Evolutionary conservation across 2,797 vertebrate species (phyloP), one percentile per base, ranked within the genome.

Genomic region (Chelon auratus): DNA sequence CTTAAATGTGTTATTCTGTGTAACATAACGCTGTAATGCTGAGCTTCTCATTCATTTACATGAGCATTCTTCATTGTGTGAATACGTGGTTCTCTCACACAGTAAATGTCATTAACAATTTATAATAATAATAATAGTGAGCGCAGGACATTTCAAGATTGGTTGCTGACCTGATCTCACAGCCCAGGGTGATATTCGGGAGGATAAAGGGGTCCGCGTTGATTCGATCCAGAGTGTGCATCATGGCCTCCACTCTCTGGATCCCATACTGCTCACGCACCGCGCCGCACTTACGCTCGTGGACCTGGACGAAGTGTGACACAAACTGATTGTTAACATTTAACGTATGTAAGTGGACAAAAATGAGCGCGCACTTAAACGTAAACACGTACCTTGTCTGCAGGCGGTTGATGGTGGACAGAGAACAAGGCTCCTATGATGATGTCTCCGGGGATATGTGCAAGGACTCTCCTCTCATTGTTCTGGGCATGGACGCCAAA

Each of bases 191-290:
- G 85, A 99, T 97, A 77, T 99, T 99, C 4, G 98, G 98, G 80
- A 99, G 88, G 66, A 99, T 93, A 0, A 80, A 85, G 51, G 95
- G 94, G 84, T 99, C 97, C 48, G 96, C 92, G 14, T 99, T 99
- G 81, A 99, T 99, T 70, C 96, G 95, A 76, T 99, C 98, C 80
- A 99, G 93, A 0, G 98, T 97, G 76, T 97, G 96, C 83, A 99
- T 93, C 98, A 99, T 99, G 65, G 98, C 98, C 86, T 99, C 97
- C 81, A 99, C 98, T 77, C 98, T 94, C 91, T 99, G 98, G 85
- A 99, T 99, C 45, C 98, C 98, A 56, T 99, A 99, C 78, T 99
- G 98, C 87, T 99, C 98, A 26, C 98, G 95, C 51, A 99, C 96
- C 0, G 95, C 97, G 7, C 98, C 98, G 43, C 98, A 99, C 89